Percentiles rank a stretch among this genome's conserved stretches.
Conservation (phyloP, 2,888 invertebrate species). For the Clistopyga incitator region DNA sequence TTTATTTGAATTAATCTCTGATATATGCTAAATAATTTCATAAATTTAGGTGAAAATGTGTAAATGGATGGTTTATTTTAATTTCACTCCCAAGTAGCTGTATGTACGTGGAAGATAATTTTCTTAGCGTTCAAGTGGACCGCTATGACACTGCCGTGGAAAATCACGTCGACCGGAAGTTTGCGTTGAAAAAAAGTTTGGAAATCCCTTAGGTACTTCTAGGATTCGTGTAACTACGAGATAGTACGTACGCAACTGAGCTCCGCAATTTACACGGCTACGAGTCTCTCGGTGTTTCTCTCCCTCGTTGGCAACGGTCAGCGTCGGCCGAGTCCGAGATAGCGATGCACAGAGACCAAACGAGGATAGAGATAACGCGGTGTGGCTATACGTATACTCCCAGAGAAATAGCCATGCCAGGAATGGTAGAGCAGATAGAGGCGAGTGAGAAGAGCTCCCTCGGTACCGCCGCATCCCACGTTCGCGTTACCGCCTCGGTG, state of each 20-base stretch:
- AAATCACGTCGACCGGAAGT: no score
- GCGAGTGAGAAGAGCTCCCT: conserved; percentile 57
- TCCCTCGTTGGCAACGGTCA: conserved; percentile 21
- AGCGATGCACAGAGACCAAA: conserved; percentile 3
- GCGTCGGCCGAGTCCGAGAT: conserved; percentile 21
- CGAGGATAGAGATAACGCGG: conserved; percentile 30
- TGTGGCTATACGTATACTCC: conserved; percentile 10
- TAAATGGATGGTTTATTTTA: no score
- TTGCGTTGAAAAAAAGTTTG: neutral
- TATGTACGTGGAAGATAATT: no score
- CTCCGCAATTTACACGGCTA: conserved; percentile 62
- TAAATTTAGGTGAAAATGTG: no score
- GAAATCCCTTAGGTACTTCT: neutral
- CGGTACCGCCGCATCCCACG: conserved; percentile 60
- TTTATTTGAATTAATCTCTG: no score
- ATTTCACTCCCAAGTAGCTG: no score
- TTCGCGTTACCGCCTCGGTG: conserved; percentile 58
- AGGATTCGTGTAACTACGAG: neutral
- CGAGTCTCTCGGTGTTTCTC: conserved; percentile 39
- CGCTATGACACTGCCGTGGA: no score
- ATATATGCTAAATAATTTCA: no score
- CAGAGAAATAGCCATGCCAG: neutral
- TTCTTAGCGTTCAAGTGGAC: no score
- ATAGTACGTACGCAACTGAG: conserved; percentile 12
- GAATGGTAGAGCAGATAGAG: conserved; percentile 41